phyloP scores from a whole-genome alignment of 35 echinoderm and acorn worm species.

The Lytechinus variegatus region DNA sequence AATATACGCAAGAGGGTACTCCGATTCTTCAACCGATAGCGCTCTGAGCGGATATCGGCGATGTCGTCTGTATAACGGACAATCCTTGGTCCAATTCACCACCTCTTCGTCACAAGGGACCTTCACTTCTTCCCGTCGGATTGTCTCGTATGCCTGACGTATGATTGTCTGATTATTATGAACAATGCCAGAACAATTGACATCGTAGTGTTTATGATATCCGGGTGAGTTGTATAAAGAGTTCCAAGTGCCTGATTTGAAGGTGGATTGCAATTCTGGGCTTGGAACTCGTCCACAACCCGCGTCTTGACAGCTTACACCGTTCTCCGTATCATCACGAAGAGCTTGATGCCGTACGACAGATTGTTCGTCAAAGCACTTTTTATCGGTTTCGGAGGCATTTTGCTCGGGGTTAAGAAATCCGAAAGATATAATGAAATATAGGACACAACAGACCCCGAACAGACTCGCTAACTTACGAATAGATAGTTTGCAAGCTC shows the following conservation, averaged over 20 bases:
- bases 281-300: neutral
- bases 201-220: constrained; percentile 14
- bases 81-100: constrained; percentile 49
- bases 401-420: neutral
- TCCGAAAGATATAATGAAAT: neutral
- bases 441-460: neutral
- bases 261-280: neutral
- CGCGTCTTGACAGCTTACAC: neutral
- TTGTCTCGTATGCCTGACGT: constrained; percentile 25
- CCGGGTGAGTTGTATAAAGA: neutral
- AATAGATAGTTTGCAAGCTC: neutral
- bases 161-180: constrained; percentile 43
- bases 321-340: neutral
- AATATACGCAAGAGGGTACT: constrained; percentile 70
- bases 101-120: constrained; percentile 53
- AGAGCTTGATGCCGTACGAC: neutral
- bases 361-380: neutral
- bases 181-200: constrained; percentile 35
- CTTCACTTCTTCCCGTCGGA: neutral
- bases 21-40: constrained; percentile 54
- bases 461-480: neutral
- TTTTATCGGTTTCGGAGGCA: neutral
- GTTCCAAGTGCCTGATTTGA: constrained; percentile 17
- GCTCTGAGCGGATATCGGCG: constrained; percentile 55
- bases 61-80: constrained; percentile 45